Evolutionary conservation across 2,888 invertebrate species (phyloP).

Genomic region (Pteria penguin): DNA sequence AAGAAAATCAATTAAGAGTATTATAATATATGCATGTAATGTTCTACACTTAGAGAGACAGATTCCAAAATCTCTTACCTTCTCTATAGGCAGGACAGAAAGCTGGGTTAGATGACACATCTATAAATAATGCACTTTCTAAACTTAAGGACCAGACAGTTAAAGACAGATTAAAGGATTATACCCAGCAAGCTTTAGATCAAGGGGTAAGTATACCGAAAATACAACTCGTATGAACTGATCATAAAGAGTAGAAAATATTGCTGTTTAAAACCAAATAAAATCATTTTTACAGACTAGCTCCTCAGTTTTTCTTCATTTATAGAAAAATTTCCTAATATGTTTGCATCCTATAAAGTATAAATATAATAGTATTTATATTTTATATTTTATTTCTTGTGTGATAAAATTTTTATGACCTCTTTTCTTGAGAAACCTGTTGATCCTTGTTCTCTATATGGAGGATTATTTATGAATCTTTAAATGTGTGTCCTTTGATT

Average conservation of each 20-base stretch:
- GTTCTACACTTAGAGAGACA: too few species aligned
- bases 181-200: conserved; percentile 76
- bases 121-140: conserved; percentile 55
- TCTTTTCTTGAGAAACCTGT: too few species aligned
- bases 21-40: too few species aligned
- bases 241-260: not conserved
- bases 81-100: conserved; percentile 56
- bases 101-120: conserved; percentile 65
- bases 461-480: too few species aligned
- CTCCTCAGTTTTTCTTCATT: not conserved
- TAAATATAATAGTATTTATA: too few species aligned
- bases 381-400: too few species aligned
- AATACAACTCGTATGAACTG: not conserved
- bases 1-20: too few species aligned
- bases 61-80: not conserved
- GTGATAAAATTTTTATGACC: too few species aligned
- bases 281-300: not conserved
- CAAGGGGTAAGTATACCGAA: conserved; percentile 73
- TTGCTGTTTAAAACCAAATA: not conserved
- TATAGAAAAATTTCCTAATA: too few species aligned
- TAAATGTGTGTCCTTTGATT: too few species aligned
- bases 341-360: too few species aligned
- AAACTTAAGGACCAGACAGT: conserved; percentile 63
- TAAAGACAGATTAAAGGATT: conserved; percentile 71
- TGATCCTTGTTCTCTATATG: too few species aligned